Percentiles rank a stretch among this genome's conserved stretches.
These are phyloP conservation scores for Aspidiotus destructor DNA, from an alignment of 2,888 invertebrate species.

Conservation along the genomic window DNA sequence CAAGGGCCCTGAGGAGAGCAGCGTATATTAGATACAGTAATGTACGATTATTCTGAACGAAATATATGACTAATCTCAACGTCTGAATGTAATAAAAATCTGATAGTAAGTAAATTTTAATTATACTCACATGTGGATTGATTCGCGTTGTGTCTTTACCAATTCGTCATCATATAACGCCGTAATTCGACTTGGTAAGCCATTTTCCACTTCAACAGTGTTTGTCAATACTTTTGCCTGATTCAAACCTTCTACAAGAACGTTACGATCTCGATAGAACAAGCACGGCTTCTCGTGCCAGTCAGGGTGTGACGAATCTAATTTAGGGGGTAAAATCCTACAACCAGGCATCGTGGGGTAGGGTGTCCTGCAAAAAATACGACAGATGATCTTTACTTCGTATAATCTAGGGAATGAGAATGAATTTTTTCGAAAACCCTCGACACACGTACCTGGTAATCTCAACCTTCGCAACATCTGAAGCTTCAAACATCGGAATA, in stretches of 20 bases:
- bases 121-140: conserved; percentile 47
- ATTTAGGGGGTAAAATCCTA: not conserved
- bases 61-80: no score
- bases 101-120: not conserved
- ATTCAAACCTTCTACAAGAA: conserved; percentile 58
- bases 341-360: conserved; percentile 20
- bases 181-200: conserved; percentile 53
- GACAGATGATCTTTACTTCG: not conserved
- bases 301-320: conserved; percentile 28
- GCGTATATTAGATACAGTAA: not conserved
- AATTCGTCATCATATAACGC: conserved; percentile 37
- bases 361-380: not conserved
- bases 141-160: conserved; percentile 42
- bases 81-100: no score
- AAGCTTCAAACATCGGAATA: not conserved
- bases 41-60: not conserved
- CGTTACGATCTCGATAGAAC: conserved; percentile 51
- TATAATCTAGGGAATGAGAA: not conserved
- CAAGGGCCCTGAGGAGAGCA: conserved; percentile 11
- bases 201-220: conserved; percentile 53
- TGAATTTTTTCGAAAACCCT: not conserved
- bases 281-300: conserved; percentile 45
- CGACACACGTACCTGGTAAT: not conserved
- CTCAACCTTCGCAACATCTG: not conserved
- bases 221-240: conserved; percentile 79